These are phyloP conservation scores for Exephanes ischioxanthus DNA, from an alignment of 2,888 invertebrate genomes.

Conservation along the genomic window DNA sequence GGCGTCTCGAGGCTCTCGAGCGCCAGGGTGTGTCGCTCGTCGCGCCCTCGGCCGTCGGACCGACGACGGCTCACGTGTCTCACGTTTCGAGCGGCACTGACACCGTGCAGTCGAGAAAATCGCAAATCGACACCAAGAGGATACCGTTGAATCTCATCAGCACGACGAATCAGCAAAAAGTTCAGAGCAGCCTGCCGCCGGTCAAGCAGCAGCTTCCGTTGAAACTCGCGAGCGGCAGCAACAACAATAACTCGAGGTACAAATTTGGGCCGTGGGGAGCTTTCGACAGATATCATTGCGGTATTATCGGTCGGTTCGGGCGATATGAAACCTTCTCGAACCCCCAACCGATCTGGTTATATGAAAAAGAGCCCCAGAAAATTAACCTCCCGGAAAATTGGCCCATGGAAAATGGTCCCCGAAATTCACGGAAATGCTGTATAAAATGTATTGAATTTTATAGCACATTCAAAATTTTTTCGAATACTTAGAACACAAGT, in stretches of 20 bases:
- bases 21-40: slow-evolving; percentile 90
- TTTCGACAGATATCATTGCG: no score
- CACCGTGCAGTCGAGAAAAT: slow-evolving; percentile 83
- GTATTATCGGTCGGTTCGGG: no score
- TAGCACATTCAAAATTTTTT: no score
- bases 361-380: no score
- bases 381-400: no score
- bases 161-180: slow-evolving; percentile 92
- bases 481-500: no score
- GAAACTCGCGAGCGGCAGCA: slow-evolving; percentile 91
- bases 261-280: not conserved
- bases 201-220: slow-evolving; percentile 96
- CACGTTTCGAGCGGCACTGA: slow-evolving; percentile 82
- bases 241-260: slow-evolving; percentile 81
- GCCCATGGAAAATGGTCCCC: no score
- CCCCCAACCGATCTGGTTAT: no score
- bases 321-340: no score
- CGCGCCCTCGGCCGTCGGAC: slow-evolving; percentile 86
- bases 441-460: no score
- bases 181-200: slow-evolving; percentile 86
- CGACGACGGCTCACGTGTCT: slow-evolving; percentile 84
- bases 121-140: slow-evolving; percentile 84
- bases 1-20: slow-evolving; percentile 93
- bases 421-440: no score
- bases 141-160: slow-evolving; percentile 91